These are phyloP conservation scores for Chinchilla lanigera DNA, from an alignment of 2,113 vertebrate genomes.

Conservation along the genomic window DNA sequence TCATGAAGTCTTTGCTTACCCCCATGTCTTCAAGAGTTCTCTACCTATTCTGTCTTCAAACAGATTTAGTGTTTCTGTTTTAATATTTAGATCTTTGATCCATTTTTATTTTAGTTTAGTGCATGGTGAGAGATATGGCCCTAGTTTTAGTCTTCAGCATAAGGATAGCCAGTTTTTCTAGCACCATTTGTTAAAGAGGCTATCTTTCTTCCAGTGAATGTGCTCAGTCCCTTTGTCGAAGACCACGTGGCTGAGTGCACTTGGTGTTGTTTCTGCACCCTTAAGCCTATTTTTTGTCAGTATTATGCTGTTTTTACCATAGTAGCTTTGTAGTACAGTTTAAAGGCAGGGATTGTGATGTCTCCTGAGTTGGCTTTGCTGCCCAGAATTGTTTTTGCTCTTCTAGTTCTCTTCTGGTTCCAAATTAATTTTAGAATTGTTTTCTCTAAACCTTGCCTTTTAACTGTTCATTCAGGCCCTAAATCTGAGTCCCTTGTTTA, in stretches of 20 bases:
- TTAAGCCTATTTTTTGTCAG: neutral
- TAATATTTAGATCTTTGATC: neutral
- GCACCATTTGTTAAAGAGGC: neutral
- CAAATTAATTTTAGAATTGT: neutral
- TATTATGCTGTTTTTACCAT: neutral
- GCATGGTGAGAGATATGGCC: neutral
- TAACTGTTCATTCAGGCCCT: conserved; percentile 52
- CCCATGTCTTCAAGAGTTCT: neutral
- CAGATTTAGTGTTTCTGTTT: neutral
- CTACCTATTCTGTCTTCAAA: neutral
- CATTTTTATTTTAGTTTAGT: neutral
- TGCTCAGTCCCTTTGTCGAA: neutral
- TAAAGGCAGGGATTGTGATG: neutral
- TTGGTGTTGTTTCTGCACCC: neutral
- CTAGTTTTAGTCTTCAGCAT: neutral
- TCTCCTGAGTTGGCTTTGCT: neutral
- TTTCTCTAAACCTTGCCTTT: neutral
- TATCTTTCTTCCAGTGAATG: neutral
- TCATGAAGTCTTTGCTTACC: neutral
- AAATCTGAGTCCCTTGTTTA: conserved; percentile 25
- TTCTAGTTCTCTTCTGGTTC: neutral
- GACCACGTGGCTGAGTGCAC: neutral
- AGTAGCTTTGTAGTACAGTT: neutral
- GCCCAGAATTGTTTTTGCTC: neutral
- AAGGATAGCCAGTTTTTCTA: neutral